Percentiles rank a stretch among this genome's conserved stretches.
Conservation (phyloP, 2,888 invertebrate genomes). For the Magallana nippona region DNA sequence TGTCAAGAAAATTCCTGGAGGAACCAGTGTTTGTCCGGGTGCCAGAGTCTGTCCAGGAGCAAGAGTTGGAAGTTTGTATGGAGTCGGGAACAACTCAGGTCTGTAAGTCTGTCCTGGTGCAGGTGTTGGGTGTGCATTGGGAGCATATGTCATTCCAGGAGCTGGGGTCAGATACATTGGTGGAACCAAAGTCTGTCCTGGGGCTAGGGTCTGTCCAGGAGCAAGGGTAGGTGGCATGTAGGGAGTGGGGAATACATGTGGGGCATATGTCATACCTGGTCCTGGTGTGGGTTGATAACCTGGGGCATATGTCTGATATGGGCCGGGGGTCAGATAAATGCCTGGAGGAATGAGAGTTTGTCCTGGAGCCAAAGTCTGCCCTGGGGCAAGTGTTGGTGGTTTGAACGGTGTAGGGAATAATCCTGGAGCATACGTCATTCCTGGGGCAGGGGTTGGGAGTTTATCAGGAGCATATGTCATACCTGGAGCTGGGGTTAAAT, state of each 20-base stretch:
- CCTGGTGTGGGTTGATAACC: slow-evolving; percentile 49
- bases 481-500: slow-evolving; percentile 58
- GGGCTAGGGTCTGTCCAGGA: slow-evolving; percentile 50
- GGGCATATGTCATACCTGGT: slow-evolving; percentile 52
- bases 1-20: slow-evolving; percentile 48
- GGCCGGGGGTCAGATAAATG: slow-evolving; percentile 43
- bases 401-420: slow-evolving; percentile 59
- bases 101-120: slow-evolving; percentile 50
- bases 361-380: slow-evolving; percentile 56
- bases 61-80: slow-evolving; percentile 56
- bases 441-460: slow-evolving; percentile 54
- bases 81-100: slow-evolving; percentile 59
- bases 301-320: slow-evolving; percentile 51
- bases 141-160: slow-evolving; percentile 54
- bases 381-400: slow-evolving; percentile 59
- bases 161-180: slow-evolving; percentile 44
- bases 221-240: slow-evolving; percentile 57
- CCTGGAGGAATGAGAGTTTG: slow-evolving; percentile 54
- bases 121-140: slow-evolving; percentile 51
- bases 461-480: slow-evolving; percentile 56
- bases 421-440: slow-evolving; percentile 55
- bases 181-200: slow-evolving; percentile 39
- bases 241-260: slow-evolving; percentile 56
- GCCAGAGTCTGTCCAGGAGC: slow-evolving; percentile 52
- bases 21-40: slow-evolving; percentile 43